phyloP scores from a whole-genome alignment of 2,888 invertebrate species.

The Chirona hameri region DNA sequence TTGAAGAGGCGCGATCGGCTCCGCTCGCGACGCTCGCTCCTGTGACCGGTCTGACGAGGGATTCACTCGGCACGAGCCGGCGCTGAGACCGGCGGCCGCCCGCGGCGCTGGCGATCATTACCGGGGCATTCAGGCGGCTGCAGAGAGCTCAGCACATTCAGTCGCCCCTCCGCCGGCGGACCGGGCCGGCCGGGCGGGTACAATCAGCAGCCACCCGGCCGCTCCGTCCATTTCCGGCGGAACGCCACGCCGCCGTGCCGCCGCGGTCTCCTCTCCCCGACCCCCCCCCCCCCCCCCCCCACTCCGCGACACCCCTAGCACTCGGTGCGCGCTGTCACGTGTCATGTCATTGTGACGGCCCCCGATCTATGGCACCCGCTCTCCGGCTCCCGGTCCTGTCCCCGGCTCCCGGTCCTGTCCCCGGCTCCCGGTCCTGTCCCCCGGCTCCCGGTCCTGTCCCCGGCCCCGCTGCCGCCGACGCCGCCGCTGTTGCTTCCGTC shows the following conservation, averaged over 20 bases:
- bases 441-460: background rate
- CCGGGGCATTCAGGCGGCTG: background rate
- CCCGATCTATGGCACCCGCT: background rate
- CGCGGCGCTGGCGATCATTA: background rate
- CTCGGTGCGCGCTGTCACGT: background rate
- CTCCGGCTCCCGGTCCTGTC: background rate
- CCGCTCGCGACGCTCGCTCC: too few species aligned
- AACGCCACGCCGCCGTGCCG: background rate
- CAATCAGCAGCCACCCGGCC: background rate
- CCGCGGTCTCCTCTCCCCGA: too few species aligned
- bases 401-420: background rate
- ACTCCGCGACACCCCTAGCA: background rate
- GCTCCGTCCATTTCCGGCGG: background rate
- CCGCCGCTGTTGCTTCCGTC: background rate
- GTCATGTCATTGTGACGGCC: background rate
- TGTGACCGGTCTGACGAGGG: too few species aligned
- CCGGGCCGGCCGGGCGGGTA: background rate
- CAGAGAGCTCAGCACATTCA: too few species aligned
- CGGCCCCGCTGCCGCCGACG: background rate
- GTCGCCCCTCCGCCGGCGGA: background rate
- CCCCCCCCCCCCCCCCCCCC: background rate
- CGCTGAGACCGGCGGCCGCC: background rate
- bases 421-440: background rate
- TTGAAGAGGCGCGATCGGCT: too few species aligned
- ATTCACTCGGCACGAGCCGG: background rate